These are phyloP conservation scores for Chrysolina haemoptera DNA, from an alignment of 2,888 invertebrate species.

Conservation along the genomic window DNA sequence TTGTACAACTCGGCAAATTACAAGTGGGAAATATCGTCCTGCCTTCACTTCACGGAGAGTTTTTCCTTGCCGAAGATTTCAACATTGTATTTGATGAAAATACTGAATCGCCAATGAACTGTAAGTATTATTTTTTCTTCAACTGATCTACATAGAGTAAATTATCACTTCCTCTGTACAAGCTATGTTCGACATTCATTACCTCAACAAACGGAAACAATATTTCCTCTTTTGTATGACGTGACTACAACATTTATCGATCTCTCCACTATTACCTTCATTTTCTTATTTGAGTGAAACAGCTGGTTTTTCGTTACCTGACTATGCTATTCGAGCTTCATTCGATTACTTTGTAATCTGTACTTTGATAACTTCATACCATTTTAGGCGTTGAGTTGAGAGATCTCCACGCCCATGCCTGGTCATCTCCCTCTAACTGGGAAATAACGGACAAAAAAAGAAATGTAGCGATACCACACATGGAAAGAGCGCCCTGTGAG, in stretches of 20 bases:
- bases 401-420: slow-evolving; percentile 41
- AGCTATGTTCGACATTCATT: no score
- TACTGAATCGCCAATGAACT: background rate
- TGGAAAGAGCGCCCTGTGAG: slow-evolving; percentile 71
- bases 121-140: background rate
- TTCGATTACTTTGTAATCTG: no score
- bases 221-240: no score
- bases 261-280: no score
- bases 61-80: slow-evolving; percentile 1
- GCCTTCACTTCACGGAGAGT: background rate
- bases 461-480: slow-evolving; percentile 71
- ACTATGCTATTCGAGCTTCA: no score
- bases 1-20: background rate
- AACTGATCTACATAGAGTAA: no score
- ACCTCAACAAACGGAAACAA: no score
- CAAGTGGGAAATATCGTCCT: background rate
- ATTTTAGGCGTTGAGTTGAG: slow-evolving; percentile 51
- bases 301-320: no score
- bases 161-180: no score
- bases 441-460: slow-evolving; percentile 63
- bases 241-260: no score
- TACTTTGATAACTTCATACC: background rate
- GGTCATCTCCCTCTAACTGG: slow-evolving; percentile 71
- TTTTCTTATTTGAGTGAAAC: no score
- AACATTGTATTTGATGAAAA: background rate